Conservation (phyloP, 2,888 invertebrate species). For the Cantharis flavilabris region DNA sequence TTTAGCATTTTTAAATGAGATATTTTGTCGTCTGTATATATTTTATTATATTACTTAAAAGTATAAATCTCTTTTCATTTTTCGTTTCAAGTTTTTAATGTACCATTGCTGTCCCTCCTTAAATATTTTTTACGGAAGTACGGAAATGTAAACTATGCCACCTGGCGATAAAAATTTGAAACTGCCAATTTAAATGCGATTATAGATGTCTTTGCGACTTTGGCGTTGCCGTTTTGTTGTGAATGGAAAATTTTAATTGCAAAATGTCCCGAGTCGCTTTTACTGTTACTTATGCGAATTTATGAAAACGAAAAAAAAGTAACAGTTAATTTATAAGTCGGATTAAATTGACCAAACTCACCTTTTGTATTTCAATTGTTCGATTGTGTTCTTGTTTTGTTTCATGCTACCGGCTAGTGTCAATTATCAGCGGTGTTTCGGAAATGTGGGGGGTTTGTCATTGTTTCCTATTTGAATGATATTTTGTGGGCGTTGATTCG, state of each 20-base stretch:
- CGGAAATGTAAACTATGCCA: neutral
- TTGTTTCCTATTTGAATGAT: conserved; percentile 3
- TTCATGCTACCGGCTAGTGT: conserved; percentile 10
- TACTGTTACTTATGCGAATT: neutral
- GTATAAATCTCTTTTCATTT: too few relatives aligned
- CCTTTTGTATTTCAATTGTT: neutral
- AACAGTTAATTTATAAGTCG: neutral
- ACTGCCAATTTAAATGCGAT: neutral
- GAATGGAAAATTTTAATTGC: neutral
- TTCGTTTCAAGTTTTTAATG: too few relatives aligned
- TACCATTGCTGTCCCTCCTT: too few relatives aligned
- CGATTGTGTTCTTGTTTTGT: neutral
- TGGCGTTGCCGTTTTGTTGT: neutral
- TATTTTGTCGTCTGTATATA: too few relatives aligned
- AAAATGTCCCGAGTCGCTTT: neutral
- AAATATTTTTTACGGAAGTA: too few relatives aligned
- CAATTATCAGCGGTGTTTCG: conserved; percentile 21
- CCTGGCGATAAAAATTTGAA: neutral
- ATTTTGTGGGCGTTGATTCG: neutral
- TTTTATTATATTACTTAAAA: too few relatives aligned
- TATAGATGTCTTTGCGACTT: neutral
- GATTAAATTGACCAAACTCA: neutral
- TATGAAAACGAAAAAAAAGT: neutral
- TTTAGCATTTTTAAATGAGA: too few relatives aligned
- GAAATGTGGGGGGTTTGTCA: conserved; percentile 22